Evolutionary conservation across 2,113 vertebrate genomes (phyloP), one percentile per base, ranked within the genome.

Genomic region (Myotis lucifugus): DNA sequence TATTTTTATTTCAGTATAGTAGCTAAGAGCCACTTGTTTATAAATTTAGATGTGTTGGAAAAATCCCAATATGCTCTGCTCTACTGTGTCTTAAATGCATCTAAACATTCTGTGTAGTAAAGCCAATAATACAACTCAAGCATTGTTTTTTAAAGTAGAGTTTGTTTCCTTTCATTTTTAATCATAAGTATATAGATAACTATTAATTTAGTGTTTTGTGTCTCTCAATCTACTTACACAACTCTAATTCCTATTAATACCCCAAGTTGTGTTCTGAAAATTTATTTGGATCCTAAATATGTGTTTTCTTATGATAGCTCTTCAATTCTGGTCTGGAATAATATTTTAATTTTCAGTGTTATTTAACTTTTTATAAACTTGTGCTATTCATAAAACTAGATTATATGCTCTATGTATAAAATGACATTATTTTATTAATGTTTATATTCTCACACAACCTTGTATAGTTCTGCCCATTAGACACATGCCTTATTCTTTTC

Each of bases 81-180:
- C 17, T 64, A 76, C 11, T 59, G 2, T 67, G 37, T 74, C 37
- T 67, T 83, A 90, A 81, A 86, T 46, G 72, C 19, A 78, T 78
- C n/a, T 74, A 81, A 91, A 56, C 11, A 64, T 83, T 83, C 76
- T 54, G 19, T 66, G 66, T 48, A 50, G 34, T 61, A 82, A 83
- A n/a, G 2, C 13, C 19, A 77, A 69, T 29, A 6, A 54, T 46
- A 37, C 42, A 32, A 83, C 40, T 52, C 21, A 76, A 83, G 27
- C 8, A 72, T 17, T 79, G 6, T 69, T 95, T 93, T 93, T 46
- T 42, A 29, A 42, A 52, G 25, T 4, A 89, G 6, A 12, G 5
- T 25, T 40, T 40, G 64, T 93, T 88, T 48, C 10, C 64, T 83
- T 92, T 90, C 18, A 6, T 90, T 96, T 85, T 59, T 61, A 95